A percentile compares a stretch with the other conserved stretches of the same genome.
phyloP scores from a whole-genome alignment of 2,797 vertebrate species.

The Clangula hyemalis region DNA sequence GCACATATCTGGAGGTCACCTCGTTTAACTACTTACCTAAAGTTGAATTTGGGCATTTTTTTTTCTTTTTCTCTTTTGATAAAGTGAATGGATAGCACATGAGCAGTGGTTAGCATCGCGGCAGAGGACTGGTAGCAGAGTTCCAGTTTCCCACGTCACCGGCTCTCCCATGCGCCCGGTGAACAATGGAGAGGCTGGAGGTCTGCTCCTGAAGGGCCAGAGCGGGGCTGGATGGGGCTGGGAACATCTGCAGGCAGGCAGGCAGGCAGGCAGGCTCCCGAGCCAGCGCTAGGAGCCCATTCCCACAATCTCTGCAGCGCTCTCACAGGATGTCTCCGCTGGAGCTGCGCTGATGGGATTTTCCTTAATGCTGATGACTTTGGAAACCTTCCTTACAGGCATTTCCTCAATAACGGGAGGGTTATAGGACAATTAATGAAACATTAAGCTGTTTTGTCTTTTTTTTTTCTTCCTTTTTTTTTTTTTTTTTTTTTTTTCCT shows the following conservation, averaged over 20 bases:
- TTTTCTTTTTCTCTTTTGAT: neutral
- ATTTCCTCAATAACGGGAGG: conserved; percentile 59
- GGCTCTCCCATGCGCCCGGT: accelerated
- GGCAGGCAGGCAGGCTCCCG: neutral
- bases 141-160: neutral
- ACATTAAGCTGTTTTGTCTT: neutral
- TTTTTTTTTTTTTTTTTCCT: no score
- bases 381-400: conserved; percentile 54
- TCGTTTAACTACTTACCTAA: conserved; percentile 7
- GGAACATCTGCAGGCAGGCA: conserved; percentile 46
- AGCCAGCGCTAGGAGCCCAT: neutral
- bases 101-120: neutral
- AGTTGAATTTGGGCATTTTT: neutral
- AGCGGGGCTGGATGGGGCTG: neutral
- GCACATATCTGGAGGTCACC: conserved; percentile 8
- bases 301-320: conserved; percentile 40
- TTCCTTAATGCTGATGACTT: conserved; percentile 67
- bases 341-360: conserved; percentile 48
- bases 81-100: neutral
- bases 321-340: conserved; percentile 38
- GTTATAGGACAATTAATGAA: conserved; percentile 53
- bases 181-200: neutral
- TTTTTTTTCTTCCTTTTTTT: neutral
- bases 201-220: neutral
- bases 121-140: neutral